phyloP scores from a whole-genome alignment of 2,888 invertebrate genomes.

The Agrotis puta region DNA sequence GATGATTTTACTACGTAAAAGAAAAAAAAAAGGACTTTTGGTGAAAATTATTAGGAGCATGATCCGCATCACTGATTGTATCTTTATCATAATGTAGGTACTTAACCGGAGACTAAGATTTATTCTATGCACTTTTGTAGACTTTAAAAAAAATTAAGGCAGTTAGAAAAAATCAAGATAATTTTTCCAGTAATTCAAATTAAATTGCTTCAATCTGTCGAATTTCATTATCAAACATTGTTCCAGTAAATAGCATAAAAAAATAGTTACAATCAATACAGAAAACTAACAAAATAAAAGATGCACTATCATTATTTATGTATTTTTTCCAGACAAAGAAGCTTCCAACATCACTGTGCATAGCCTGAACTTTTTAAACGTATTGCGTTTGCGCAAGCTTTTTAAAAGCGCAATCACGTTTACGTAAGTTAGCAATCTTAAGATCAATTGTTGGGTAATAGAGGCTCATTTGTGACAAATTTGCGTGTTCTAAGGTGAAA shows the following conservation, averaged over 20 bases:
- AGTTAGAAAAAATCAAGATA: no score
- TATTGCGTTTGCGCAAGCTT: constrained; percentile 60
- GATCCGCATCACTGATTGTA: not conserved
- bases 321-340: not conserved
- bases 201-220: no score
- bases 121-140: no score
- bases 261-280: not conserved
- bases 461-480: constrained; percentile 40
- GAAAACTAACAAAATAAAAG: not conserved
- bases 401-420: constrained; percentile 52
- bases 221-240: no score
- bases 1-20: no score
- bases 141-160: no score
- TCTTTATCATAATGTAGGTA: no score
- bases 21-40: no score
- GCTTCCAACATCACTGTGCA: constrained; percentile 20
- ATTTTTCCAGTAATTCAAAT: no score
- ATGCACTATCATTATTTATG: not conserved
- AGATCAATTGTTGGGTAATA: constrained; percentile 52
- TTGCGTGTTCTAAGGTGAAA: constrained; percentile 6
- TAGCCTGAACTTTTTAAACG: constrained; percentile 67
- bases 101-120: no score
- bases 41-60: no score
- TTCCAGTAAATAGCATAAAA: not conserved
- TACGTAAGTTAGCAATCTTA: constrained; percentile 49